Conservation (phyloP, 2,797 vertebrate genomes). For the Octomys mimax region DNA sequence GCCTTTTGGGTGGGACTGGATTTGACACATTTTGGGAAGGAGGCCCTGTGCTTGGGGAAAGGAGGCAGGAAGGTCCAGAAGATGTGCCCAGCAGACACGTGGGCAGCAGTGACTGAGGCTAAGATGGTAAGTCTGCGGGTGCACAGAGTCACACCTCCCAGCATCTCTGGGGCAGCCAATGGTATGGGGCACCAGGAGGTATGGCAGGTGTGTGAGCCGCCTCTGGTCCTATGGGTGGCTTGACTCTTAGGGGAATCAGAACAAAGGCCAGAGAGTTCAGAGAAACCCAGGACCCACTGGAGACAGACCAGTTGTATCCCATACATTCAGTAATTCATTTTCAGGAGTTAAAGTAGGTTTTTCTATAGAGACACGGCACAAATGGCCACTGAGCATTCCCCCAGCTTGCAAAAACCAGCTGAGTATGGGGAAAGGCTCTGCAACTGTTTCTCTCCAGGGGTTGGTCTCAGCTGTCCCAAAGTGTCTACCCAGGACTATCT, state of each 20-base stretch:
- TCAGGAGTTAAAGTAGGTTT: neutral
- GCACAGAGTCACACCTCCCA: neutral
- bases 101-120: neutral
- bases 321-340: neutral
- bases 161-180: neutral
- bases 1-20: neutral
- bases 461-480: neutral
- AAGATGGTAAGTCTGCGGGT: neutral
- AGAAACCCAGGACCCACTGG: neutral
- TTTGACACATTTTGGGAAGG: neutral
- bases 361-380: neutral
- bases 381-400: no score
- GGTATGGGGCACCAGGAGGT: neutral
- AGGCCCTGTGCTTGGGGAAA: neutral
- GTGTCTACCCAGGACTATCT: neutral
- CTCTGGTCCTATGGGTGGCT: neutral
- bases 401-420: neutral
- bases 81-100: neutral
- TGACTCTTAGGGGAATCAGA: neutral
- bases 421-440: no score
- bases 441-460: neutral
- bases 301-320: neutral
- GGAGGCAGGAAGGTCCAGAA: neutral
- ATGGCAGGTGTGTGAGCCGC: neutral
- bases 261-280: neutral